Evolutionary conservation across 2,113 vertebrate species (phyloP).

Genomic region (Elanus axillaris): DNA sequence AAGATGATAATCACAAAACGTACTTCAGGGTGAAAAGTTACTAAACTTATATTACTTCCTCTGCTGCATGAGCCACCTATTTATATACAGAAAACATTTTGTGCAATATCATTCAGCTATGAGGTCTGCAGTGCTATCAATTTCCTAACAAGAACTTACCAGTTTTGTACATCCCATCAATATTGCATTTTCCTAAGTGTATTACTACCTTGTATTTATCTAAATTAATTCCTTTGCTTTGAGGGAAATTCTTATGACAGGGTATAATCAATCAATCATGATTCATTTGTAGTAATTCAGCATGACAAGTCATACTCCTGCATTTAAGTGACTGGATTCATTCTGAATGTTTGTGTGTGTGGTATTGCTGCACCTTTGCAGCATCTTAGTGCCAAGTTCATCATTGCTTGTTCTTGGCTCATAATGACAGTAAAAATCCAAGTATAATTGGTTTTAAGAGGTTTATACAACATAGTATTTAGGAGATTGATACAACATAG

Average conservation of each 20-base stretch:
- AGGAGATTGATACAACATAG: not conserved
- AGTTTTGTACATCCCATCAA: not conserved
- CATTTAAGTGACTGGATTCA: not conserved
- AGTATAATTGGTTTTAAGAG: not conserved
- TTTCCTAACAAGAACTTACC: not conserved
- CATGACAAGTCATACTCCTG: not conserved
- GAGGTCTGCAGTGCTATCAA: not conserved
- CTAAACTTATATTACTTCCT: not conserved
- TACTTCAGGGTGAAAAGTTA: not conserved
- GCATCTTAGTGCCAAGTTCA: not conserved
- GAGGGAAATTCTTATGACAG: not conserved
- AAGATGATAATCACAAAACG: not conserved
- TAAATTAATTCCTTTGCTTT: slow-evolving; percentile 54
- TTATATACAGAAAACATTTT: not conserved
- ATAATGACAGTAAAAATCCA: not conserved
- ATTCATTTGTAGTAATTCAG: slow-evolving; percentile 8
- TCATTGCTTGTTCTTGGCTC: not conserved
- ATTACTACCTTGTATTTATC: slow-evolving; percentile 49
- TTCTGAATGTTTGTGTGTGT: not conserved
- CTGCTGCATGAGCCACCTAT: not conserved
- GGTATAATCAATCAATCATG: slow-evolving; percentile 52
- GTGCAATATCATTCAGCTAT: not conserved
- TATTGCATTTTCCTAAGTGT: slow-evolving; percentile 6
- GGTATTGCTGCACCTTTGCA: not conserved
- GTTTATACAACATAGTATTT: not conserved